These are phyloP conservation scores for Noctua janthina DNA, from an alignment of 2,888 invertebrate genomes.

Conservation along the genomic window DNA sequence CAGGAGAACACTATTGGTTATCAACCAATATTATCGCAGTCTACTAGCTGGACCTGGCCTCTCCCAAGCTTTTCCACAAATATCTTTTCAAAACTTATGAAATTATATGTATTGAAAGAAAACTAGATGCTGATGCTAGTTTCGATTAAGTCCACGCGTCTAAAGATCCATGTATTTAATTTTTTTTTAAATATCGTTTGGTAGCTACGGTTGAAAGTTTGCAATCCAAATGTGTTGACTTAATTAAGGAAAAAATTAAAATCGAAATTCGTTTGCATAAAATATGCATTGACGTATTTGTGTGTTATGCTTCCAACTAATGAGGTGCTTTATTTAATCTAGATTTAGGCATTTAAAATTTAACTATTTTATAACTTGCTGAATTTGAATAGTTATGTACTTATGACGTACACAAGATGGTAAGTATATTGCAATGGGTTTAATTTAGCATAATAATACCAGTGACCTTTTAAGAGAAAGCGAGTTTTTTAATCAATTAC, in stretches of 20 bases:
- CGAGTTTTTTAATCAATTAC: neutral
- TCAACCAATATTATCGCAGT: neutral
- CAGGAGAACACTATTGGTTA: neutral
- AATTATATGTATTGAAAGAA: neutral
- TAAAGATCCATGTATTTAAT: neutral
- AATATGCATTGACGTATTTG: neutral
- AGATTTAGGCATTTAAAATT: neutral
- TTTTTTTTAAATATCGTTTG: neutral
- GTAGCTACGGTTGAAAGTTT: neutral
- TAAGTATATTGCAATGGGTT: neutral
- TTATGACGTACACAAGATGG: neutral
- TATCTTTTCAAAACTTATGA: neutral
- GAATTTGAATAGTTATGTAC: neutral
- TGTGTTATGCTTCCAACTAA: neutral
- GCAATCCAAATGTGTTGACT: neutral
- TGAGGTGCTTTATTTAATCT: constrained; percentile 5
- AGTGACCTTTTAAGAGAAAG: neutral
- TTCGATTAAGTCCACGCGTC: neutral
- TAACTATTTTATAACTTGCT: neutral
- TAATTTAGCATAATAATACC: neutral
- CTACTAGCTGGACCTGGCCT: neutral
- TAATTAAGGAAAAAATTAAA: neutral
- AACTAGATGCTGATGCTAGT: neutral
- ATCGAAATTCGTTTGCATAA: neutral
- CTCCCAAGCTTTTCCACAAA: neutral